Percentiles rank a stretch among this genome's conserved stretches.
phyloP scores from a whole-genome alignment of 2,888 invertebrate species.

The Hecatera dysodea region DNA sequence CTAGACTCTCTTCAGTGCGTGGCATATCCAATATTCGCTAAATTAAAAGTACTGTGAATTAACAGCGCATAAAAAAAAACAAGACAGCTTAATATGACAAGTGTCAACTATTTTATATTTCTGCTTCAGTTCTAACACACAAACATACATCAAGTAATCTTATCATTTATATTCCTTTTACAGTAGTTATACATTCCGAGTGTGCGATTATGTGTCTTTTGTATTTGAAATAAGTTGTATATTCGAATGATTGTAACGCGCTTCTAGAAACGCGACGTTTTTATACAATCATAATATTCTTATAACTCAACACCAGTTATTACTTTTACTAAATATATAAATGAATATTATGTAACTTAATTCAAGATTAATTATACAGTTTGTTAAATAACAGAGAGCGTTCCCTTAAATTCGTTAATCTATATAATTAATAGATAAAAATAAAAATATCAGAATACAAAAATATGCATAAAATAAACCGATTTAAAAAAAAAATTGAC shows the following conservation, averaged over 20 bases:
- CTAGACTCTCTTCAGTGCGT: neutral
- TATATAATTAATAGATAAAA: too few species aligned
- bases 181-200: neutral
- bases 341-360: conserved; percentile 12
- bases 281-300: conserved; percentile 13
- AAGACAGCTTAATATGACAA: neutral
- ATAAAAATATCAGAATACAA: too few species aligned
- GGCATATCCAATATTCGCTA: neutral
- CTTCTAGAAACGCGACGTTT: neutral
- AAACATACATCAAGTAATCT: neutral
- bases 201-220: neutral
- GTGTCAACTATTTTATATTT: neutral
- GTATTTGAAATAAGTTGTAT: neutral
- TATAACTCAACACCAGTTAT: conserved; percentile 8
- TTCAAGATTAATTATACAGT: neutral
- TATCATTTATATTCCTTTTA: neutral
- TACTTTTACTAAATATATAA: conserved; percentile 18
- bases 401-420: too few species aligned
- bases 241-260: neutral
- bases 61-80: neutral
- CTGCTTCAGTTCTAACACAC: neutral
- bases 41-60: neutral
- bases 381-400: too few species aligned
- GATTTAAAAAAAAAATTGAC: too few species aligned
- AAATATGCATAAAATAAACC: too few species aligned